Base-by-base conservation (phyloP, 1,140 invertebrate species). In the Pantala flavescens region DNA sequence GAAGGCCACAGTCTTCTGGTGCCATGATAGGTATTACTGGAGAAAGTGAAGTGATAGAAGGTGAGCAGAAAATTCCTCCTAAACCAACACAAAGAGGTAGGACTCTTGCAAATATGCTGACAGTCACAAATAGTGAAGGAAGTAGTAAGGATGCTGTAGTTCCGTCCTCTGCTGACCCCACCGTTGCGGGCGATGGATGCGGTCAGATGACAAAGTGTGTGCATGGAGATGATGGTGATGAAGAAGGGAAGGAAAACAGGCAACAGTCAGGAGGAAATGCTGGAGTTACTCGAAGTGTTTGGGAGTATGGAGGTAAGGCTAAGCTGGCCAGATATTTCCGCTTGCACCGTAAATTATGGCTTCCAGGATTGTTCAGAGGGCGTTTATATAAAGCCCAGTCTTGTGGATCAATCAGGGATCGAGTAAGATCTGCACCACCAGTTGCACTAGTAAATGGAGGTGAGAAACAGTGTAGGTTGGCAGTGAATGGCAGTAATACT, bases 271-370 rank as follows among this genome's bases (percentile, higher is more conserved):
- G 16, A 21, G 49, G 49, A 63, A 21, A 21, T 21, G 49, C 16
- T 16, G 49, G 49, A 16, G 28, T 36, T 36, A 36, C 28, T 36
- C 28, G 28, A 36, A 36, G 28, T 36, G 28, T 36, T 9, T 36
- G 28, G 28, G 49, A 63, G 49, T 63, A 63, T 21, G 49, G 49
- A 19, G 49, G 49, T 3, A 63, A 63, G 12, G 49, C 49, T 3
- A 63, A 21, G 49, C 12, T 63, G 49, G 49, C 71, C 2, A n/a
- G 28, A 23, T 72, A 72, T 23, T 72, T 72, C 23, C 71, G 28
- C n/a, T 23, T 72, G 71, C 71, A 72, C 71, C 71, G 71, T 19
- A 72, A 72, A 42, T 23, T 72, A 19, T 72, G 71, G 23, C 71
- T 72, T 19, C 71, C 71, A 16, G 49, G 49, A 19, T 21, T 63